Evolutionary conservation across 2,113 vertebrate species (phyloP), one percentile per base, ranked within the genome.

Genomic region (Phaethon lepturus): DNA sequence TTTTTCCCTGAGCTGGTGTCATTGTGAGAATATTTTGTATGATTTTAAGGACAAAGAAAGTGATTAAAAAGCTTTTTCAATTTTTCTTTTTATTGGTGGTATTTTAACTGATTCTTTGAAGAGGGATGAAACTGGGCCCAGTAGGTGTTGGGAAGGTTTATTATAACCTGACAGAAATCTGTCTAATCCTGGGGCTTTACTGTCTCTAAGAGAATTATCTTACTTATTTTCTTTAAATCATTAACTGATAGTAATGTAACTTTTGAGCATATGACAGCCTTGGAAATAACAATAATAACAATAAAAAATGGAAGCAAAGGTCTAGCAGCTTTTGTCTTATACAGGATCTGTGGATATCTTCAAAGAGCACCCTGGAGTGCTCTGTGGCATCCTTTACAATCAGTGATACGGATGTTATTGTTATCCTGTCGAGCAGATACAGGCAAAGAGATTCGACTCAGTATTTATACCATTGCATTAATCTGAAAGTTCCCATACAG

Each of bases 81-180:
- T 93, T 96, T 95, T 77, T 75, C 33, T 86, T 92, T 95, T 91
- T 92, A 79, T 74, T 94, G 20, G 33, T 73, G 16, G 15, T 42
- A 79, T 96, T 97, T 92, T 94, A 92, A 92, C 69, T 59, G 68
- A 93, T 74, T 90, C 81, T 95, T 96, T 94, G 92, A 93, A 94
- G 63, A 87, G 33, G 67, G 74, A 93, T 89, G 92, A 96, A 94
- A 93, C 90, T 94, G 82, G 81, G 76, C 94, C 89, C 93, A 89
- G 92, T 97, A 97, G 96, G 87, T 94, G 92, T 87, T 87, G 59
- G 49, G 76, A 93, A 93, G 58, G 62, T 95, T 97, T 97, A 95
- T 96, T 88, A 97, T 82, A 97, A 91, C 84, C 78, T 86, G 62
- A 94, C 86, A 97, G 62, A 93, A 96, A 94, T 95, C 50, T 93